These are phyloP conservation scores for Meganola albula DNA, from an alignment of 2,888 invertebrate genomes.

Conservation along the genomic window DNA sequence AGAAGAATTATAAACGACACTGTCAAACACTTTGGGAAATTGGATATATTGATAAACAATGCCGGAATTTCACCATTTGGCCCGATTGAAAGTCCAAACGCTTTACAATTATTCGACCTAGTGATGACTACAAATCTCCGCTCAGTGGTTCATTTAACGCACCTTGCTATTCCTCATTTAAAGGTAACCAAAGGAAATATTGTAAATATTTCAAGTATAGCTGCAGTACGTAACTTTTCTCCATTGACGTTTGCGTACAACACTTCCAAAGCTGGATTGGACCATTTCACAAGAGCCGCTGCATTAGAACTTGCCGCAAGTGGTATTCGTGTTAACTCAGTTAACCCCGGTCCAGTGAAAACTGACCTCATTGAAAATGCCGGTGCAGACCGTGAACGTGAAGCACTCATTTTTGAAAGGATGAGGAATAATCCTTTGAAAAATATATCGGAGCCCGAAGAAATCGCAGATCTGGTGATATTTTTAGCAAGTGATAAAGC, in stretches of 20 bases:
- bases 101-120: slow-evolving; percentile 13
- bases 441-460: slow-evolving; percentile 23
- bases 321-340: slow-evolving; percentile 80
- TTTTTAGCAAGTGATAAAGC: slow-evolving; percentile 33
- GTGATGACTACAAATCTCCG: slow-evolving; percentile 18
- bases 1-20: slow-evolving; percentile 12
- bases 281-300: slow-evolving; percentile 28
- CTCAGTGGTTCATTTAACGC: slow-evolving; percentile 15
- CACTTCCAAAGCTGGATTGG: slow-evolving; percentile 29
- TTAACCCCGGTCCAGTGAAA: slow-evolving; percentile 26
- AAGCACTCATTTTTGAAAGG: not conserved
- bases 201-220: slow-evolving; percentile 79
- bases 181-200: slow-evolving; percentile 74
- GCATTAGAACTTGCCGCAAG: slow-evolving; percentile 82
- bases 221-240: slow-evolving; percentile 5
- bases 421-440: slow-evolving; percentile 6
- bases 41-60: slow-evolving; percentile 22
- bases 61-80: slow-evolving; percentile 11
- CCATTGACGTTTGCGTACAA: slow-evolving; percentile 12
- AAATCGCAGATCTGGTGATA: slow-evolving; percentile 32
- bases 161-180: slow-evolving; percentile 25
- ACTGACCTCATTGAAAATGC: slow-evolving; percentile 8
- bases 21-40: slow-evolving; percentile 11
- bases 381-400: not conserved
- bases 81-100: slow-evolving; percentile 7